Evolutionary conservation across 2,797 vertebrate species (phyloP).

Genomic region (Macropus fuliginosus): DNA sequence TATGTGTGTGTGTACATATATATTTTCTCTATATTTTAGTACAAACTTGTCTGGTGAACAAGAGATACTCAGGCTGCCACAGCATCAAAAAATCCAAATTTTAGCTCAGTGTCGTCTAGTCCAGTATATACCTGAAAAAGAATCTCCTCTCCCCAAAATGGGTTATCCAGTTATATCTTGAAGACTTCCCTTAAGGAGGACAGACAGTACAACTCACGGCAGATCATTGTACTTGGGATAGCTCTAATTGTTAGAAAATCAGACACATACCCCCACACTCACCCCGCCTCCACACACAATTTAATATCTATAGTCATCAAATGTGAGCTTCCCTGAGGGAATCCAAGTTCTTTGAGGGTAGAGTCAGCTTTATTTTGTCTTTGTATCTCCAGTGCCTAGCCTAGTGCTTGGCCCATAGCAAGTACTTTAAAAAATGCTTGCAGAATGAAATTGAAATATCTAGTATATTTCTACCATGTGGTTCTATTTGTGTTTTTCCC

Average conservation of each 20-base stretch:
- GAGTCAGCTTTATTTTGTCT: neutral
- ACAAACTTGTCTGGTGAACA: neutral
- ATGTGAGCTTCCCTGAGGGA: neutral
- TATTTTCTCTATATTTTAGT: neutral
- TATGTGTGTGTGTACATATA: neutral
- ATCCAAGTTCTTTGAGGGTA: neutral
- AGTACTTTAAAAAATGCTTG: neutral
- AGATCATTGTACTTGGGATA: neutral
- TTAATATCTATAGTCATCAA: neutral
- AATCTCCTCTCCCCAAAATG: neutral
- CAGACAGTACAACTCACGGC: neutral
- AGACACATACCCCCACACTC: too few species aligned
- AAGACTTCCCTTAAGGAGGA: neutral
- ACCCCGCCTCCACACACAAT: too few species aligned
- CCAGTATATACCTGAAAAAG: neutral
- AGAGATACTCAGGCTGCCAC: neutral
- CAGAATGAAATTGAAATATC: neutral
- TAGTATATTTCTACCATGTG: conserved; percentile 42
- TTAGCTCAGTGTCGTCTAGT: neutral
- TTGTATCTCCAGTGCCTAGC: neutral
- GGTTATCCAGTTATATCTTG: neutral
- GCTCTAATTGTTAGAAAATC: neutral
- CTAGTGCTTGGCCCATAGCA: neutral
- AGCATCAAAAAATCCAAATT: neutral
- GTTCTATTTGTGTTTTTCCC: conserved; percentile 36